phyloP scores from a whole-genome alignment of 2,888 invertebrate genomes.

The Brachycybe producta region DNA sequence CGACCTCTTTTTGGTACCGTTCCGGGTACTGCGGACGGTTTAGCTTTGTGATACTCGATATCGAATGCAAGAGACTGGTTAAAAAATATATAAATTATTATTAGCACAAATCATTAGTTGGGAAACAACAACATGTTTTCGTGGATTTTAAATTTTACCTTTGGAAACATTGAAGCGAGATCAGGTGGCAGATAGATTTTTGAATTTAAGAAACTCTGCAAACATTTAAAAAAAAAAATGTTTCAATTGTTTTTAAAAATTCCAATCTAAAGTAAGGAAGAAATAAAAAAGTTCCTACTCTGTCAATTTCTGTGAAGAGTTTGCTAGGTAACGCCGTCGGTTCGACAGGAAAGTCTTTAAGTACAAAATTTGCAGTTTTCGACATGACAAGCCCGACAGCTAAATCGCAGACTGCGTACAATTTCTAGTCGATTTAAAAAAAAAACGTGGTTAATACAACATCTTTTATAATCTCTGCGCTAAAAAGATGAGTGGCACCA shows the following conservation, averaged over 20 bases:
- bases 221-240: not conserved
- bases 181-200: constrained; percentile 16
- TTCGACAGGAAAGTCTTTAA: constrained; percentile 77
- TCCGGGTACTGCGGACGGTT: too few species aligned
- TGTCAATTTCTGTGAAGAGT: constrained; percentile 34
- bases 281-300: constrained; percentile 23
- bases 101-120: not conserved
- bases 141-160: constrained; percentile 4
- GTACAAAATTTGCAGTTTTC: constrained; percentile 72
- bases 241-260: too few species aligned
- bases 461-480: not conserved
- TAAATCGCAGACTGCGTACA: constrained; percentile 93
- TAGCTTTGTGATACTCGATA: constrained; percentile 6
- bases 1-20: too few species aligned
- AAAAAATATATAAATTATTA: not conserved
- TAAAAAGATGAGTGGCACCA: too few species aligned
- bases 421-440: constrained; percentile 49
- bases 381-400: constrained; percentile 79
- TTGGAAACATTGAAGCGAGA: constrained; percentile 15
- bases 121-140: not conserved
- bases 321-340: constrained; percentile 71
- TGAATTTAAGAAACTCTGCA: constrained; percentile 7
- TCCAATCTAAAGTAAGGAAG: not conserved
- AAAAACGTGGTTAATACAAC: not conserved
- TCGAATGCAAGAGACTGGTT: constrained; percentile 1